Conservation (phyloP, 1,140 invertebrate species). For the Calliphora vicina region DNA sequence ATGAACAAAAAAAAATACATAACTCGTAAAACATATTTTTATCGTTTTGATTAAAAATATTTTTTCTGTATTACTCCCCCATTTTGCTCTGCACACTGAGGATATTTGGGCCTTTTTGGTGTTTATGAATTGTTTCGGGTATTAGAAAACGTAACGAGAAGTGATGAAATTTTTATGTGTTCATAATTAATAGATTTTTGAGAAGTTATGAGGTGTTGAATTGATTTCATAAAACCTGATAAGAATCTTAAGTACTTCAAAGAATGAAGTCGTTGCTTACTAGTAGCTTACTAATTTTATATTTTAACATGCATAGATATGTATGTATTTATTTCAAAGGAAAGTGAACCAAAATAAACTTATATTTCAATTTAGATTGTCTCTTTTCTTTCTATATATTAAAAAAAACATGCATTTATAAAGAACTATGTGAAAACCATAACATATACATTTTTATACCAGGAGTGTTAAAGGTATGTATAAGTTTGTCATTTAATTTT, state of each 20-base stretch:
- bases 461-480: too few species aligned
- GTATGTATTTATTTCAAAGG: too few species aligned
- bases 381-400: too few species aligned
- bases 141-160: background rate
- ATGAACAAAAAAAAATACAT: background rate
- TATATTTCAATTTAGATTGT: too few species aligned
- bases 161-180: slow-evolving; percentile 7
- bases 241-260: background rate
- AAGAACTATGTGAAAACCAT: too few species aligned
- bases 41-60: slow-evolving; percentile 29
- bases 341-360: too few species aligned
- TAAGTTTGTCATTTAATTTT: too few species aligned
- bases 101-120: background rate
- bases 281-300: too few species aligned
- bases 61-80: background rate
- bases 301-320: too few species aligned
- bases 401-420: too few species aligned
- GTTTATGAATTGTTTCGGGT: background rate
- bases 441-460: too few species aligned
- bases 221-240: slow-evolving; percentile 33
- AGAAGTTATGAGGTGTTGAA: slow-evolving; percentile 29
- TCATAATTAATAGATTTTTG: slow-evolving; percentile 30
- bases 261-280: too few species aligned
- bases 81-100: background rate
- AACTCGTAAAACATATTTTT: slow-evolving; percentile 37